Base-by-base conservation (phyloP, 2,888 invertebrate species). In the Macroteleia sp. region DNA sequence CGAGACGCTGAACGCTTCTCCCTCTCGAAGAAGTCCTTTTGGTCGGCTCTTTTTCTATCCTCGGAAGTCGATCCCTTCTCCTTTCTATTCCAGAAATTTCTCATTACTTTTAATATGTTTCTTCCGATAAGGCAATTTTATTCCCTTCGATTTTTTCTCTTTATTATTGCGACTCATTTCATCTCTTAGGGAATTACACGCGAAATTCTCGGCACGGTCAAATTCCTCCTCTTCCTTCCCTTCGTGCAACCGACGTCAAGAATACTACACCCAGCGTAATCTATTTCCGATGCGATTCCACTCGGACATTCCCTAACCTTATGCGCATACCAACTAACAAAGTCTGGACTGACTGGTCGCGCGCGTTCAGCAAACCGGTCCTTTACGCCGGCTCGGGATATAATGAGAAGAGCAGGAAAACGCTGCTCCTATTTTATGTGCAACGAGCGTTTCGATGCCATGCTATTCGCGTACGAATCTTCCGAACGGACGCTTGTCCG, bases 371-470 rank as follows among this genome's bases (percentile, higher is more conserved):
- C 67, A 75, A 75, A 75, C 75, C 75, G 75, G 75, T 69, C 75
- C 61, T 39, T 46, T 46, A 20, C 22, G 39, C 66, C 66, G 48
- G 16, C 67, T 57, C 54, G 50, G 50, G 48, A 42, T 50, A 54
- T 62, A 69, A 62, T 62, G 75, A 61, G 67, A 61, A 19, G 61
- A 61, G 56, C 61, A 62, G 75, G 74, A 79, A 75, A 71, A 66
- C 74, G 74, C 64, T 70, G 52, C 73, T 69, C 66, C 70, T 74
- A 62, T 78, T 78, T 78, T 69, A 74, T 70, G 74, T 74, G 74
- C 74, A 64, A 59, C 74, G 64, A 64, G 41, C 59, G 66, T 74
- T 52, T 50, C 69, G 54, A 69, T 67, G 74, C 69, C 30, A 48
- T 62, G 71, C 67, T 46, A 32, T 67, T 41, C 66, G 59, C 71